Conservation (phyloP, 2,888 invertebrate genomes). For the Nomada fucata region DNA sequence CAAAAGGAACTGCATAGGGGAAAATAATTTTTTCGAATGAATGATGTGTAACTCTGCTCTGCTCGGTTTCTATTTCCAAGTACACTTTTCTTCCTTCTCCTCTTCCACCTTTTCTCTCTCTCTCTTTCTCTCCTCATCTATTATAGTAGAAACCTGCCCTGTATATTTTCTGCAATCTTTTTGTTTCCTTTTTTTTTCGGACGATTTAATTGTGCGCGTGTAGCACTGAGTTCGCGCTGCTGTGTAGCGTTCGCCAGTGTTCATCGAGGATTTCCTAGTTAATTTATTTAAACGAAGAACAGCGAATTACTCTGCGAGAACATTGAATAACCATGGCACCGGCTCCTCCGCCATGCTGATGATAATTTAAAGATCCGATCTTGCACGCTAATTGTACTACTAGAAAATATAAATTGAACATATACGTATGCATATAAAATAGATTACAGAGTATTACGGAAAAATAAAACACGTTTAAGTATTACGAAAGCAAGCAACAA, state of each 20-base stretch:
- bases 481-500: conserved; percentile 27
- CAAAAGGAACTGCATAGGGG: conserved; percentile 78
- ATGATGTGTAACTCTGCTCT: conserved; percentile 28
- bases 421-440: conserved; percentile 20
- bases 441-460: conserved; percentile 47
- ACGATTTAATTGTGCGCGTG: conserved; percentile 50
- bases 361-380: conserved; percentile 44
- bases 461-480: conserved; percentile 56
- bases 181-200: conserved; percentile 47
- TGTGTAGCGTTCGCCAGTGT: conserved; percentile 78
- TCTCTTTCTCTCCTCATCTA: conserved; percentile 23
- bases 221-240: conserved; percentile 73
- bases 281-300: conserved; percentile 81
- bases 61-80: conserved; percentile 64
- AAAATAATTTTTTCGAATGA: conserved; percentile 73
- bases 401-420: conserved; percentile 48
- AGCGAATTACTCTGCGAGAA: conserved; percentile 56
- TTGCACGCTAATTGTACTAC: conserved; percentile 33
- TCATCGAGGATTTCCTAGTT: conserved; percentile 76
- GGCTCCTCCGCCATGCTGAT: conserved; percentile 16
- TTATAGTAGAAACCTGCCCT: conserved; percentile 64
- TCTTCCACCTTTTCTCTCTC: background rate
- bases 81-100: conserved; percentile 50
- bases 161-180: background rate
- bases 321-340: conserved; percentile 5